phyloP scores from a whole-genome alignment of 1,140 invertebrate species.

The Trialeurodes vaporariorum region DNA sequence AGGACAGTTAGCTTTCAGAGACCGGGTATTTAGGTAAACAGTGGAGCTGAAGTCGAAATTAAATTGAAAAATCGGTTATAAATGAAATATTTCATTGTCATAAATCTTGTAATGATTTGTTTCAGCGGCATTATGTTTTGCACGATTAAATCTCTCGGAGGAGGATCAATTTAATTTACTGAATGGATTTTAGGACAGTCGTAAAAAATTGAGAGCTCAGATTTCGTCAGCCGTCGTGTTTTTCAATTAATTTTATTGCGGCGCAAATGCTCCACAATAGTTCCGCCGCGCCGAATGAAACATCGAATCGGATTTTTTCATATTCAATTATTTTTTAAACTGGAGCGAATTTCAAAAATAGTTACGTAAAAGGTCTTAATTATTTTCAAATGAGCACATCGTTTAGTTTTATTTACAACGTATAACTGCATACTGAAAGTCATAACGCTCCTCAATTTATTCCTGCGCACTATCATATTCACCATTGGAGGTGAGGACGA shows the following conservation, averaged over 20 bases:
- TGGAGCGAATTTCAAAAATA: not conserved
- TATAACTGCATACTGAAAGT: too few species aligned
- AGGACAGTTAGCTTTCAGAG: too few species aligned
- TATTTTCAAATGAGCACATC: not conserved
- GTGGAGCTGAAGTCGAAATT: too few species aligned
- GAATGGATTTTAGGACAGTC: not conserved
- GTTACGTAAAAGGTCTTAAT: not conserved
- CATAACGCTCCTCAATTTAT: too few species aligned
- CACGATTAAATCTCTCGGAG: too few species aligned
- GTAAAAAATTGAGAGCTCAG: not conserved
- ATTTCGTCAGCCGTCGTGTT: not conserved
- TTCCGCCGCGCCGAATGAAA: not conserved
- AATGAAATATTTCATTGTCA: too few species aligned
- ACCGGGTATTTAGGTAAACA: too few species aligned
- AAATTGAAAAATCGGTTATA: too few species aligned
- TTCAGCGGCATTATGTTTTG: too few species aligned
- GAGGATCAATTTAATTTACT: not conserved
- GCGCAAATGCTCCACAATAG: not conserved
- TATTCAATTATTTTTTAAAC: not conserved
- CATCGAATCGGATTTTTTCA: not conserved
- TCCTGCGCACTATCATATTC: too few species aligned
- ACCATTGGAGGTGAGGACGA: too few species aligned
- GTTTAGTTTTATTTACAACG: not conserved
- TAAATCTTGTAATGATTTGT: too few species aligned
- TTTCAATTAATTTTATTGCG: not conserved